Conservation (phyloP, 92 coral and sea anemone genomes). For the Actinostola sp. region DNA sequence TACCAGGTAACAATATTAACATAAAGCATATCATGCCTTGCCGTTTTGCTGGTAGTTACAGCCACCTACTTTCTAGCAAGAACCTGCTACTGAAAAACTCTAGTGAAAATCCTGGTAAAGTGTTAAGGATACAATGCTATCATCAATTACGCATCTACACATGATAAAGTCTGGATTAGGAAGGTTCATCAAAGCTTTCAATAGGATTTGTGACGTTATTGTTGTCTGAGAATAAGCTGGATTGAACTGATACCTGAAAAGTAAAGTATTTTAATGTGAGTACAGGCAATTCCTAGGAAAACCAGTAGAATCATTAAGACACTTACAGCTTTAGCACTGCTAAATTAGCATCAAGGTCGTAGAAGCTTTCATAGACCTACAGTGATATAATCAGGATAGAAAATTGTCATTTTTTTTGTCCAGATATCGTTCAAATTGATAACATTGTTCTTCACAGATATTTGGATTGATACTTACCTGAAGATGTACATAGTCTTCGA, state of each 20-base stretch:
- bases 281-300: background rate
- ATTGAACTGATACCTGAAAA: slow-evolving; percentile 85
- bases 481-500: slow-evolving; percentile 85
- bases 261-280: background rate
- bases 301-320: background rate
- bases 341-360: slow-evolving; percentile 94
- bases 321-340: slow-evolving; percentile 95
- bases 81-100: no score
- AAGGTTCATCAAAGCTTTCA: slow-evolving; percentile 93
- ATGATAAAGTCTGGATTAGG: slow-evolving; percentile 96
- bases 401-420: background rate
- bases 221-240: slow-evolving; percentile 91
- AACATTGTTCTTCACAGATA: background rate
- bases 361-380: slow-evolving; percentile 80
- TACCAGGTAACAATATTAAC: background rate
- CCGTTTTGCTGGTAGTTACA: no score
- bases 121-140: slow-evolving; percentile 92
- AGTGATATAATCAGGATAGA: no score
- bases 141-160: slow-evolving; percentile 95
- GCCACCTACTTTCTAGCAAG: no score
- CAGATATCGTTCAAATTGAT: background rate
- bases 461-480: slow-evolving; percentile 65
- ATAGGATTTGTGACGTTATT: slow-evolving; percentile 85
- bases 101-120: background rate
- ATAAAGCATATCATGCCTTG: no score